Evolutionary conservation across 2,888 invertebrate genomes (phyloP), one percentile per base, ranked within the genome.

Genomic region (Sesia apiformis): DNA sequence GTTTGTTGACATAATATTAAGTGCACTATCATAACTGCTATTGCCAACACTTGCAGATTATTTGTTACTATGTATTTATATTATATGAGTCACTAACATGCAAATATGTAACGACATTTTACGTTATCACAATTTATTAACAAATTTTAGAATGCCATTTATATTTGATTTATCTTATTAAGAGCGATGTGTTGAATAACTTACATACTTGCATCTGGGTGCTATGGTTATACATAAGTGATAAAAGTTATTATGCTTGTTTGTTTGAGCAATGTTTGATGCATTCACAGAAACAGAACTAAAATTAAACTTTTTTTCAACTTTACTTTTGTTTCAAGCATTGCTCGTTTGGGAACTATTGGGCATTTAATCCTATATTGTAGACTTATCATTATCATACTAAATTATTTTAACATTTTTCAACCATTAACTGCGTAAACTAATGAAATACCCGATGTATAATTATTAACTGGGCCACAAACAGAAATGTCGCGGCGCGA

Each of bases 331-430:
- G 81, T 71, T 54, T 82, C 88, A 75, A 78, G 73, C 78, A 76
- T 76, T 76, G 82, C 78, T 78, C 81, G 64, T 69, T 63, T 86
- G 90, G 90, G 90, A 85, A 88, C 90, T 90, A 88, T 90, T 90
- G 90, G 90, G 90, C 90, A 90, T 90, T 88, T 90, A 90, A 90
- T 89, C 84, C 85, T 88, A 79, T 89, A 83, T 79, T 82, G 86
- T 88, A 88, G 87, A 85, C 78, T 52, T 84, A 83, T 84, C 88
- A 87, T 87, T 86, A 84, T 86, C 87, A 89, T 85, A 88, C 89
- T 88, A 88, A 88, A 87, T 87, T 83, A 84, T 81, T 84, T 86
- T 88, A 88, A 88, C 87, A 87, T 82, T 77, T 38, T 81, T 84
- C 86, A 87, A 85, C 84, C 88, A 89, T 88, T 89, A 89, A 88